These are phyloP conservation scores for Melanocharis versteri DNA, from an alignment of 2,113 vertebrate species.

Conservation along the genomic window DNA sequence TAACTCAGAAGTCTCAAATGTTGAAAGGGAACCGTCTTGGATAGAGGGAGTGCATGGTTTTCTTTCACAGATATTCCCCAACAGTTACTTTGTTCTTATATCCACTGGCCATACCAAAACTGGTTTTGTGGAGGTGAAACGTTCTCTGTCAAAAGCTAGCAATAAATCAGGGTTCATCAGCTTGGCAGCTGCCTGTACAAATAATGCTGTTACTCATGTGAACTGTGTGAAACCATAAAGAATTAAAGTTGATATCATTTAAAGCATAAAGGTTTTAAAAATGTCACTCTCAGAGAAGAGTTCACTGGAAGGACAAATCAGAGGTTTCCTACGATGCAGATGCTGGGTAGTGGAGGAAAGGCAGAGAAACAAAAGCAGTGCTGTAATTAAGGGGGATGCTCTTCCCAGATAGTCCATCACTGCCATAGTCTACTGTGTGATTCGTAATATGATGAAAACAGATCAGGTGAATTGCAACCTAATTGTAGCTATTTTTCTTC, in stretches of 20 bases:
- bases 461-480: background rate
- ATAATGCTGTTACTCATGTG: background rate
- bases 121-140: background rate
- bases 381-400: background rate
- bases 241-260: background rate
- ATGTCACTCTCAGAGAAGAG: background rate
- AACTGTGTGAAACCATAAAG: background rate
- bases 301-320: background rate
- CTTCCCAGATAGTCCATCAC: background rate
- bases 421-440: background rate
- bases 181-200: background rate
- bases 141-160: background rate
- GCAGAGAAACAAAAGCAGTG: background rate
- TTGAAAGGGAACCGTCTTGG: background rate
- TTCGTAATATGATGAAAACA: background rate
- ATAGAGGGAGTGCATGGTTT: background rate
- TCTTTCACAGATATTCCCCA: background rate
- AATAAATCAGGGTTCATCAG: background rate
- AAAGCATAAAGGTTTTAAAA: background rate
- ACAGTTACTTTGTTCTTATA: background rate
- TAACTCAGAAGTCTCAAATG: background rate
- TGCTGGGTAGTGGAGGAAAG: background rate
- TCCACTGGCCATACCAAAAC: background rate
- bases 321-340: background rate
- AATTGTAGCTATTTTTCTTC: background rate